Percentiles rank a stretch among this genome's conserved stretches.
Conservation (phyloP, 1,140 invertebrate species). For the Bombus affinis region DNA sequence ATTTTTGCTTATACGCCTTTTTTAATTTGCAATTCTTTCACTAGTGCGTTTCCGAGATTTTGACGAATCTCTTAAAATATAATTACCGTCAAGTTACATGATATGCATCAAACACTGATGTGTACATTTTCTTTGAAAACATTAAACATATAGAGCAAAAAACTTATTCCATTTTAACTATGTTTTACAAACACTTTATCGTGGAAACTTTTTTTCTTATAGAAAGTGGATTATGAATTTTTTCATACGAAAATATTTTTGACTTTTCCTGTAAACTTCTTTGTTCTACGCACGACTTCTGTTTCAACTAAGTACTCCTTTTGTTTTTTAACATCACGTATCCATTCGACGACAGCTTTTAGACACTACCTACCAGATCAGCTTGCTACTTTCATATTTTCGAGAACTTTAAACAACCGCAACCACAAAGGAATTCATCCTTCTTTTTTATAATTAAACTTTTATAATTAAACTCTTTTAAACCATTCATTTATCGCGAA, state of each 20-base stretch:
- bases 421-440: constrained; percentile 7
- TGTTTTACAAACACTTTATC: neutral
- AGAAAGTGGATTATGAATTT: neutral
- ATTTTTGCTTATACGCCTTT: neutral
- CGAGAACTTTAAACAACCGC: neutral
- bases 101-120: too few species aligned
- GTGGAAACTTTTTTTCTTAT: too few species aligned
- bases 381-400: constrained; percentile 33
- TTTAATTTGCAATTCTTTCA: neutral
- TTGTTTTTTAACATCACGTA: neutral
- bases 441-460: too few species aligned
- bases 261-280: neutral
- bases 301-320: neutral
- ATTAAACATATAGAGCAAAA: neutral
- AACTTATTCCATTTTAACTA: neutral
- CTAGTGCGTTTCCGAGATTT: too few species aligned
- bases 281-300: neutral
- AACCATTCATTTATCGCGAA: neutral
- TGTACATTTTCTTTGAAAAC: neutral
- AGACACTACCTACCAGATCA: too few species aligned
- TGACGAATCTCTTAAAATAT: too few species aligned
- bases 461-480: neutral
- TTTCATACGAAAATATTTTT: neutral
- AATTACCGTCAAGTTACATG: too few species aligned
- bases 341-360: neutral